These are phyloP conservation scores for Grus americana DNA, from an alignment of 2,113 vertebrate species.

Conservation along the genomic window DNA sequence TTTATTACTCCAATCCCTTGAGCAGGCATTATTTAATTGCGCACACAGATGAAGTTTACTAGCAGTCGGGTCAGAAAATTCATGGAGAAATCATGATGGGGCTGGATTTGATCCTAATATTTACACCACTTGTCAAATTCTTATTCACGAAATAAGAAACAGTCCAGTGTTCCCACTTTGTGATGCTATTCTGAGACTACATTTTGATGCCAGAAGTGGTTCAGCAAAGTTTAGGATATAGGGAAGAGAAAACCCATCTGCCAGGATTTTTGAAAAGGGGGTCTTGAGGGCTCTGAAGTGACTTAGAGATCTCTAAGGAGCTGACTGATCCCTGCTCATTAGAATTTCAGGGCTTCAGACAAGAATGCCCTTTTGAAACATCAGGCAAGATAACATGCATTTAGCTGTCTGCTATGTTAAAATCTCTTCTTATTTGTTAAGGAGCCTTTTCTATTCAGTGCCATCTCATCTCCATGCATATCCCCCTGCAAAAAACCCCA, in stretches of 20 bases:
- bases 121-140: background rate
- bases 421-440: background rate
- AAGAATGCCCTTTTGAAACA: background rate
- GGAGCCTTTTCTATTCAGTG: background rate
- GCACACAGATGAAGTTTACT: background rate
- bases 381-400: background rate
- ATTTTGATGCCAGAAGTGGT: background rate
- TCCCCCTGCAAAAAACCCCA: accelerated
- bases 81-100: background rate
- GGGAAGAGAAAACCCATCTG: background rate
- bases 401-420: background rate
- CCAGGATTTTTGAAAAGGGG: background rate
- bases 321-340: background rate
- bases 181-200: background rate
- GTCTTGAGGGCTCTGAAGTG: background rate
- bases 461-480: background rate
- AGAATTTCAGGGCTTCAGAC: background rate
- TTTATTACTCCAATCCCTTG: background rate
- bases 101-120: background rate
- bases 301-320: background rate
- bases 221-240: background rate
- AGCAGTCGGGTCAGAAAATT: background rate
- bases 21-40: background rate
- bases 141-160: background rate
- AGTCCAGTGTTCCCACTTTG: background rate